Conservation (phyloP, 2,888 invertebrate species). For the Folsomia candida region DNA sequence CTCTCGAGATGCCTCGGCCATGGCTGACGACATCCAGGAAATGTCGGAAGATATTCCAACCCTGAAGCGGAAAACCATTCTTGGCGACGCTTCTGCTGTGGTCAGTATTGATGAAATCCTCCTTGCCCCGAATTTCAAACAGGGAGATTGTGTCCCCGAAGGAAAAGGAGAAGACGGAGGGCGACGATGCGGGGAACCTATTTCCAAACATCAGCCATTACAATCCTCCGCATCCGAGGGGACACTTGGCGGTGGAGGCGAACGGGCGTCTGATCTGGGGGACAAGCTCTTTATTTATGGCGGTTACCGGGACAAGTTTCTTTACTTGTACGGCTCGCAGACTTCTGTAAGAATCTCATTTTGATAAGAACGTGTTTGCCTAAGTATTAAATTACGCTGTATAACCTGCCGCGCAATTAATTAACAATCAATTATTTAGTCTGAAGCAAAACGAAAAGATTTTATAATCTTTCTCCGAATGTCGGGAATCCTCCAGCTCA, state of each 20-base stretch:
- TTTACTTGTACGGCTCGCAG: neutral
- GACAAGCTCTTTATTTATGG: neutral
- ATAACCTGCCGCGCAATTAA: too few species aligned
- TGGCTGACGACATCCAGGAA: too few species aligned
- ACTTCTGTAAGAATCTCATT: neutral
- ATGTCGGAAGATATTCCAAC: too few species aligned
- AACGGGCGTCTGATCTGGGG: neutral
- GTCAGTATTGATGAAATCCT: neutral
- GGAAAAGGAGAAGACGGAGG: neutral
- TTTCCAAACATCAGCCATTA: neutral
- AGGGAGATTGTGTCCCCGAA: neutral
- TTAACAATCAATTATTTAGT: too few species aligned
- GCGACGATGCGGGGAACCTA: too few species aligned
- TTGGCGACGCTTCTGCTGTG: neutral
- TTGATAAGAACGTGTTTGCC: too few species aligned
- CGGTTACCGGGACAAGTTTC: neutral
- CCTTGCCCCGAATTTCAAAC: neutral
- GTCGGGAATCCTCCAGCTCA: constrained; percentile 10
- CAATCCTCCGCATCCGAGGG: neutral
- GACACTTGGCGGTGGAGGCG: neutral
- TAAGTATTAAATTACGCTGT: too few species aligned
- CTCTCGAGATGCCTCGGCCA: neutral
- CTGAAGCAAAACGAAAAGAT: constrained; percentile 14
- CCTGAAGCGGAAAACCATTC: too few species aligned
- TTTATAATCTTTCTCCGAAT: constrained; percentile 13